phyloP scores from a whole-genome alignment of 2,113 vertebrate genomes.

The Notechis scutatus region DNA sequence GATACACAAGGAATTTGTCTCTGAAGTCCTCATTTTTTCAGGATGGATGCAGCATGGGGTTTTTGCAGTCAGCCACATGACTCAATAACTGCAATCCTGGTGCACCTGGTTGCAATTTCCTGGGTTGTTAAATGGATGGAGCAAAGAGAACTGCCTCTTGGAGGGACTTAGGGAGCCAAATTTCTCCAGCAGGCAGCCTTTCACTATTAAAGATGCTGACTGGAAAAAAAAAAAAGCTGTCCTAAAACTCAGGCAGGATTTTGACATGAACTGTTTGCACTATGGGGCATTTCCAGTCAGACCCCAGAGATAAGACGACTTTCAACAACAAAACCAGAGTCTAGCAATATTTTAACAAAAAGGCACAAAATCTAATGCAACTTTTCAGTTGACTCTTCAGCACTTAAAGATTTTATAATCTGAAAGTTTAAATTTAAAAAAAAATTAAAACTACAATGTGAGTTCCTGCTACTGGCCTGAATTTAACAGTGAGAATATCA shows the following conservation, averaged over 20 bases:
- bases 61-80: background rate
- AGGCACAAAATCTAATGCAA: background rate
- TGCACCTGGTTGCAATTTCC: background rate
- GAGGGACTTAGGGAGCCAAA: background rate
- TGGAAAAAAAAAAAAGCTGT: background rate
- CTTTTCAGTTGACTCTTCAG: background rate
- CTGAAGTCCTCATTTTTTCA: background rate
- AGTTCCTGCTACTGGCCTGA: constrained; percentile 7
- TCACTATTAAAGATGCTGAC: background rate
- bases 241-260: background rate
- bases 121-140: background rate
- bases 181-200: background rate
- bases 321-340: background rate
- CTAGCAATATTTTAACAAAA: background rate
- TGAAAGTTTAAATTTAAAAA: constrained; percentile 8
- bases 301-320: background rate
- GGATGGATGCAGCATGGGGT: background rate
- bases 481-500: constrained; percentile 26
- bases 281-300: background rate
- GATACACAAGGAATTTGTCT: background rate
- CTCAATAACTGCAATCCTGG: background rate
- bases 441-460: constrained; percentile 2
- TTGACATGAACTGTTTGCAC: background rate
- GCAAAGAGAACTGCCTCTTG: background rate
- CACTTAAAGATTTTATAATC: background rate